Evolutionary conservation across 64 coral and sea anemone genomes (phyloP), one percentile per base, ranked within the genome.

Genomic region (Acropora yongei): DNA sequence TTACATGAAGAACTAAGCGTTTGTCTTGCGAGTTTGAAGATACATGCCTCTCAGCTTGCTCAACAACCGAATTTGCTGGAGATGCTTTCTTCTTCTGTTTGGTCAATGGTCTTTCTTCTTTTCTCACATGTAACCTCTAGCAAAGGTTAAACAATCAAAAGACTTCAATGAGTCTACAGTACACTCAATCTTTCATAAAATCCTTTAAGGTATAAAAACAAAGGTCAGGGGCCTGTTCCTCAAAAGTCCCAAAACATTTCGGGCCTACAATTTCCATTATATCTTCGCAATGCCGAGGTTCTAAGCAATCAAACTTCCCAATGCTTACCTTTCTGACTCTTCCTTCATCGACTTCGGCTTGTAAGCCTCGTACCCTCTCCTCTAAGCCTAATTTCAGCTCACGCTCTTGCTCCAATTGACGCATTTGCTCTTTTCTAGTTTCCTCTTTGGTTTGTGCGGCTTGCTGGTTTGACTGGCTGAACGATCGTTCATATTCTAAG

Each of bases 1-100:
- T 49, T 2, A 84, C 83, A 73, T 97, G 95, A 45, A 97, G 44
- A 1, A 97, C 95, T 30, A 97, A 91, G 51, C 94, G 9, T 30
- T 90, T 93, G n/a, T 17, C 57, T 45, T 77, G 66, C 6, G 12
- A 55, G 6, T 40, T 63, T 16, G 6, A 82, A 57, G 80, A 68
- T 18, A 20, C 5, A 12, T 20, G 68, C 73, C 84, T 78, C 5
- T 46, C 68, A 16, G 30, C 30, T 0, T 30, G 30, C 30, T 30
- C 30, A 30, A 84, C 78, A 8, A 41, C 41, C 65, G 17, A n/a
- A 20, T 19, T 78, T 50, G 6, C 75, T 57, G 42, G 30, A 30
- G 30, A 41, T 71, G 9, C 17, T 63, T 53, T 17, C 44, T 74
- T 76, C 41, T 84, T 45, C 17, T 20, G 88, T 2, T 42, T 92